These are phyloP conservation scores for Pollenia angustigena DNA, from an alignment of 2,888 invertebrate genomes.

Conservation along the genomic window DNA sequence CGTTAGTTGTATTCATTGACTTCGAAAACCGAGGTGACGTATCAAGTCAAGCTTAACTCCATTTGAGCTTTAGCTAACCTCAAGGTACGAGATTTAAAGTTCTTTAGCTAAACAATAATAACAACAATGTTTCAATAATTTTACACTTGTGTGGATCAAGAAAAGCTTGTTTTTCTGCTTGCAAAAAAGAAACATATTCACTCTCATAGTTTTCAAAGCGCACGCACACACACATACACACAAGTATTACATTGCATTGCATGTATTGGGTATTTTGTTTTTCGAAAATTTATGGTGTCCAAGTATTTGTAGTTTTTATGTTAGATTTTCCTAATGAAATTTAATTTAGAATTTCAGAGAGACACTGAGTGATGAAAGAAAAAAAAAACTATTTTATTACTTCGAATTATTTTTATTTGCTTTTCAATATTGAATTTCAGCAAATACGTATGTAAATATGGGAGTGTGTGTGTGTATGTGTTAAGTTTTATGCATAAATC, in stretches of 20 bases:
- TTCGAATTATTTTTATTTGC: neutral
- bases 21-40: slow-evolving; percentile 72
- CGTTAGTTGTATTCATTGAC: slow-evolving; percentile 52
- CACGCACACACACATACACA: neutral
- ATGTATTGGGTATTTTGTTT: too few relatives aligned
- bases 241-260: neutral
- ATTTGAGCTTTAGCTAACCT: slow-evolving; percentile 67
- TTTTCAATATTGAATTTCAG: neutral
- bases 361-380: neutral
- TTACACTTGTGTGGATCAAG: slow-evolving; percentile 29
- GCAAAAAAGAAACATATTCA: slow-evolving; percentile 3
- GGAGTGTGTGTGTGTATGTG: neutral
- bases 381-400: too few relatives aligned
- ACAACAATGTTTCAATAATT: slow-evolving; percentile 35
- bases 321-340: slow-evolving; percentile 42
- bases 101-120: slow-evolving; percentile 47
- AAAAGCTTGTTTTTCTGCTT: slow-evolving; percentile 53
- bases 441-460: neutral
- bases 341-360: slow-evolving; percentile 30
- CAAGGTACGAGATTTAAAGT: slow-evolving; percentile 64
- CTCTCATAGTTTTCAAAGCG: neutral
- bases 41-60: slow-evolving; percentile 67
- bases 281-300: neutral
- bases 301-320: slow-evolving; percentile 25
- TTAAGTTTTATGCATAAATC: neutral